Evolutionary conservation across 1,140 invertebrate species (phyloP), one percentile per base, ranked within the genome.

Genomic region (Conus ventricosus): DNA sequence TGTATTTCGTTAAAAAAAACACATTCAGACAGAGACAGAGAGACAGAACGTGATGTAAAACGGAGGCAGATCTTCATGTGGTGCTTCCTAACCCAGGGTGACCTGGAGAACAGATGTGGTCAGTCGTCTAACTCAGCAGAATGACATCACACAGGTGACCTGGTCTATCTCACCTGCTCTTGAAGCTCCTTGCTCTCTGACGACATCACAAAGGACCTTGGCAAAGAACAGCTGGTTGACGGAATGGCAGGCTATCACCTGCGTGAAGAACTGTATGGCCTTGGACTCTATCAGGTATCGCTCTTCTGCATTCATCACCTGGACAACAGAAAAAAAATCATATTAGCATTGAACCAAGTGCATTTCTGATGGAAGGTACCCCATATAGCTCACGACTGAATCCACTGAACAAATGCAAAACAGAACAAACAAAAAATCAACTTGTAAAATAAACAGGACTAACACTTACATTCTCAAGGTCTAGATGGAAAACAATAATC

Each of bases 201-300:
- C 97, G 4, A 97, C 97, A 89, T 97, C 96, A 90, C 96, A 97
- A 1, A 99, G 95, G 13, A 98, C 97, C 88, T 97, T 96, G 7
- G 98, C 97, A 63, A 99, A 96, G 23, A 97, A 95, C 84, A 97
- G 97, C 95, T 98, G 98, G 95, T 98, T 99, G 78, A 96, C 96
- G 0, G 97, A 96, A 95, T 99, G 98, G 94, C 97, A 98, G 92
- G 97, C 97, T 87, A 97, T 98, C 90, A 98, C 97, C 90, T 97
- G 90, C 23, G 92, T 94, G 92, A 96, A 95, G 86, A 96, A 95
- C 55, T 92, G 91, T 0, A 96, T 93, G 27, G 95, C 93, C 53
- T 94, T 94, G 78, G 93, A 94, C 91, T 96, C 95, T 54, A 96
- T 92, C 76, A 91, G 87, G 53, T 93, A 91, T 67, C 94, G 90